phyloP scores from a whole-genome alignment of 2,113 vertebrate species.

The Gorsachius goisagi region DNA sequence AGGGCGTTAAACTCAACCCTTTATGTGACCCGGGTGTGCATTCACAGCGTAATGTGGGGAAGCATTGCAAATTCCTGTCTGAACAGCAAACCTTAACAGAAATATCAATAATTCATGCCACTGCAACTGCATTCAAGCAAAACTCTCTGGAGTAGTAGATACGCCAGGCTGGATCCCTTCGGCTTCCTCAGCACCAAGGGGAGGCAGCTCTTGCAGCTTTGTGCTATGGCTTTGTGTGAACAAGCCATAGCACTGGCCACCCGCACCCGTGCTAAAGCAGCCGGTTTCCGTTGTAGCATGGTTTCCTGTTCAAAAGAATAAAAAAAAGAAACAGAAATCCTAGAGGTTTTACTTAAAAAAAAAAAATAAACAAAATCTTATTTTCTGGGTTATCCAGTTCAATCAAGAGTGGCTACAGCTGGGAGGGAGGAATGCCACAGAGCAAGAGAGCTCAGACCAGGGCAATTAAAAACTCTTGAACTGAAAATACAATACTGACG shows the following conservation, averaged over 20 bases:
- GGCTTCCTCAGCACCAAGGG: neutral
- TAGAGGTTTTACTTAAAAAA: neutral
- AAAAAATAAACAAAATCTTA: no score
- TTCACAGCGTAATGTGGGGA: neutral
- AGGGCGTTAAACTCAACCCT: neutral
- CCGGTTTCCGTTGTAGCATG: neutral
- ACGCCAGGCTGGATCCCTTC: neutral
- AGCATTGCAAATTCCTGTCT: neutral
- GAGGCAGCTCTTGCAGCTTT: neutral
- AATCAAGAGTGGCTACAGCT: neutral
- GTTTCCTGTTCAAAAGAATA: constrained; percentile 30
- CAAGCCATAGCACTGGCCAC: neutral
- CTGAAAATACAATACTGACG: neutral
- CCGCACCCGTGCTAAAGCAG: neutral
- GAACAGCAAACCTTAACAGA: constrained; percentile 11
- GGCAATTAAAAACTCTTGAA: neutral
- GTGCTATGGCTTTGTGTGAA: neutral
- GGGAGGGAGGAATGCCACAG: neutral
- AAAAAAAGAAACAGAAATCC: neutral
- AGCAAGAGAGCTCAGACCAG: neutral
- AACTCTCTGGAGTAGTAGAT: neutral
- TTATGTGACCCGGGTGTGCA: neutral
- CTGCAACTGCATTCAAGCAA: constrained; percentile 32
- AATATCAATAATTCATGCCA: constrained; percentile 58
- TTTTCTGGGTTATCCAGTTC: neutral